These are phyloP conservation scores for Amiota mariae DNA, from an alignment of 2,888 invertebrate genomes.

Conservation along the genomic window DNA sequence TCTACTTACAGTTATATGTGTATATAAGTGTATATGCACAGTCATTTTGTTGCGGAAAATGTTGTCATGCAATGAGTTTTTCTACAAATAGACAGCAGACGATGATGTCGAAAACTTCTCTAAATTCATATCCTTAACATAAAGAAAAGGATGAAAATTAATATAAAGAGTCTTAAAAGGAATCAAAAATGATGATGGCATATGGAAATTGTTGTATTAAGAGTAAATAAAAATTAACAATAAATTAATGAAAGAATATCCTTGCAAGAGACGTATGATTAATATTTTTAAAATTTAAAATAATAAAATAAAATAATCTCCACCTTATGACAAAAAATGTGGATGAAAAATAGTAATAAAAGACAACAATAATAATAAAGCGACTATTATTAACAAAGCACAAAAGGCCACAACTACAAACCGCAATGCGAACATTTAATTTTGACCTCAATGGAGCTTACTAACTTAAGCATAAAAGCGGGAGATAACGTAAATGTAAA, in stretches of 20 bases:
- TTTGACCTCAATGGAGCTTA: not conserved
- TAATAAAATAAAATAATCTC: not conserved
- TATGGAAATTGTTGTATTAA: constrained; percentile 51
- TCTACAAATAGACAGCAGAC: constrained; percentile 18
- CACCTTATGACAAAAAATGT: too few species aligned
- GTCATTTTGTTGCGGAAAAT: too few species aligned
- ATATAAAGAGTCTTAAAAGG: not conserved
- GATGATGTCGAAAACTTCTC: constrained; percentile 39
- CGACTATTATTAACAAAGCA: too few species aligned
- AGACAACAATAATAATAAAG: too few species aligned
- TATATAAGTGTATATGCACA: too few species aligned
- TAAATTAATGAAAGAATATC: constrained; percentile 2
- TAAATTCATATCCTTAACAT: constrained; percentile 51
- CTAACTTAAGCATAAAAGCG: not conserved
- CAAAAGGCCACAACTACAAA: constrained; percentile 8
- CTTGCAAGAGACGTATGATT: constrained; percentile 55
- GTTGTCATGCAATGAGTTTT: too few species aligned
- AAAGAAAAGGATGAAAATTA: not conserved
- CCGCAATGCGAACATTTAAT: constrained; percentile 20
- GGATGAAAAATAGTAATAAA: too few species aligned
- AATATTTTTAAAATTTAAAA: constrained; percentile 41
- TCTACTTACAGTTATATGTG: too few species aligned
- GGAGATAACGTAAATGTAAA: too few species aligned
- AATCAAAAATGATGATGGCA: not conserved
- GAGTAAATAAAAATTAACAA: constrained; percentile 17